Evolutionary conservation across 2,113 vertebrate species (phyloP).

Genomic region (Larimichthys crocea): DNA sequence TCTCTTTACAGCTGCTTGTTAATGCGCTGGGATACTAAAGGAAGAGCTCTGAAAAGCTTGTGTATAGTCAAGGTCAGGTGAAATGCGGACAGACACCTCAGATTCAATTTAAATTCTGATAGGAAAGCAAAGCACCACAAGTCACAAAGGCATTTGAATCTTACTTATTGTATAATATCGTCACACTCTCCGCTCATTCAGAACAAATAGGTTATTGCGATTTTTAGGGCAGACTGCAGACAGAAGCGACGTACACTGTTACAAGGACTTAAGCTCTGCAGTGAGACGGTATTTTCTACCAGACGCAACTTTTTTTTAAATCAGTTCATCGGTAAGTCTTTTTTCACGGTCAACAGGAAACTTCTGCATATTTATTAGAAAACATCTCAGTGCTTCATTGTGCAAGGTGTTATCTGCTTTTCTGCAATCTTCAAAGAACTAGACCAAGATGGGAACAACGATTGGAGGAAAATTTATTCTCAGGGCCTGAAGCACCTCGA

Average conservation of each 20-base stretch:
- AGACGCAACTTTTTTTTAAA: neutral
- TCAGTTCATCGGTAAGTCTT: neutral
- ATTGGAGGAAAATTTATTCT: neutral
- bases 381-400: no score
- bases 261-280: neutral
- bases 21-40: neutral
- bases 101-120: constrained; percentile 24
- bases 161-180: neutral
- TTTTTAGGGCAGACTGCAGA: neutral
- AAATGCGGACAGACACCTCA: neutral
- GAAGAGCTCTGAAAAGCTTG: neutral
- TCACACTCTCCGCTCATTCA: neutral
- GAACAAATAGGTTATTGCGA: neutral
- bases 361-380: neutral
- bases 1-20: neutral
- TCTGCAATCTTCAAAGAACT: neutral
- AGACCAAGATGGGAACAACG: neutral
- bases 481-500: neutral
- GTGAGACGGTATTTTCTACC: neutral
- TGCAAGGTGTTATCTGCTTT: neutral
- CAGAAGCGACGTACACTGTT: neutral
- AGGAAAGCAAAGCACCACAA: neutral
- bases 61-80: neutral
- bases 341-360: neutral
- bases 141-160: neutral